Evolutionary conservation across 2,888 invertebrate genomes (phyloP), one percentile per base, ranked within the genome.

Genomic region (Lasioglossum marginatum): DNA sequence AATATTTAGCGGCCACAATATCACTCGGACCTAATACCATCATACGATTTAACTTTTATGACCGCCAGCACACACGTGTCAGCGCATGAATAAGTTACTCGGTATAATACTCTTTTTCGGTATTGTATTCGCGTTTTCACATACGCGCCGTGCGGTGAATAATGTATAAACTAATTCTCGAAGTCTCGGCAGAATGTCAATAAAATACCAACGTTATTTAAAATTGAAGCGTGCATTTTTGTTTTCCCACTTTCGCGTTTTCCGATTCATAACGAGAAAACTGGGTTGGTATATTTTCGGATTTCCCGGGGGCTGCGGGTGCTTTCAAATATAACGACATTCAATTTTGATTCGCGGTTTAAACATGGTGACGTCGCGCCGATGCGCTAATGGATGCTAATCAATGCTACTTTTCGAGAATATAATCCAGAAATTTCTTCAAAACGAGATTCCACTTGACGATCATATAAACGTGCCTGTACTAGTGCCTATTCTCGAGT

Each of bases 81-180:
- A 63, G 6, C 63, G 31, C 16, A 63, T 63, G 63, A 63, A 63
- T 63, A 63, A 63, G 63, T 63, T 63, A 63, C 27, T 16, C 63
- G 27, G 31, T 31, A 63, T 63, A 31, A 63, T 63, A 63, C 31
- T 31, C 63, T 63, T 63, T 63, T 31, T 31, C 63, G 63, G 63
- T 31, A 63, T 63, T 63, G 63, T 63, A 16, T 63, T 31, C 63
- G 63, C 63, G 63, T 63, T 63, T 27, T 31, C 63, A 16, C 63
- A 4, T n/a, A 31, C 31, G 31, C 16, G 16, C 14, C 27, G 63
- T 16, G 31, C 31, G 5, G 63, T 31, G 63, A 63, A 63, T 63
- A 63, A 63, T 31, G 63, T 63, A 63, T 63, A 63, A 16, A 63
- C 63, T 63, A 63, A 63, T 63, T 31, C 63, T 31, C 63, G 16